Base-by-base conservation (phyloP, 2,113 vertebrate species). In the Hoplias malabaricus region DNA sequence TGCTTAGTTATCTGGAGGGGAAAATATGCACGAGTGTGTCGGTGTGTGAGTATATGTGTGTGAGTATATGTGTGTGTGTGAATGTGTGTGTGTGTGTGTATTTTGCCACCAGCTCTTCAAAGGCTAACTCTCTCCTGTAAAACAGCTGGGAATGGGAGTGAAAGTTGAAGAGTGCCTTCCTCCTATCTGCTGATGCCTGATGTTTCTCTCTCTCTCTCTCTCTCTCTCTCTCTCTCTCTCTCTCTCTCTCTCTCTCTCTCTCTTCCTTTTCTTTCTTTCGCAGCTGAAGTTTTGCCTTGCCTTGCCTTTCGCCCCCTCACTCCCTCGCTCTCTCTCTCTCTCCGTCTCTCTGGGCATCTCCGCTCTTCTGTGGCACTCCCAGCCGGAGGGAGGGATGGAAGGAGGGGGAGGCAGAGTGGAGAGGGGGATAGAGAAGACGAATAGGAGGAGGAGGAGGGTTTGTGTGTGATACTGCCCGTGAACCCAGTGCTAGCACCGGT, bases 51-150 rank as follows among this genome's bases (percentile, higher is more conserved):
- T n/a, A n/a, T 67, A 56, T 53, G 62, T 73, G 61, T 73, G 61
- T 50, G n/a, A n/a, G 50, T 50, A 11, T 11, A 2, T 42, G 29
- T 36, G 67, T 73, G 54, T 69, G 50, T 59, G 66, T 75, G 63
- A 69, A 54, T 54, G 48, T 33, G 48, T 38, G 75, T 78, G 80
- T 86, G 80, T 81, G 76, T 86, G 87, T 85, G 79, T 86, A 84
- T 84, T 87, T 92, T 86, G 89, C 90, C 88, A 92, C 85, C 81
- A 92, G 89, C 89, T 91, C 86, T 91, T 90, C 86, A 92, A 92
- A 89, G 88, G 84, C 85, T 86, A 88, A 53, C 54, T 87, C 81
- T 91, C 84, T 86, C 87, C 87, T 87, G 84, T 73, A 90, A 88
- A 88, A 89, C 88, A 91, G 88, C 87, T 90, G 87, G 89, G 90